Evolutionary conservation across 1,140 invertebrate genomes (phyloP), one percentile per base, ranked within the genome.

Genomic region (Drosophila albomicans): DNA sequence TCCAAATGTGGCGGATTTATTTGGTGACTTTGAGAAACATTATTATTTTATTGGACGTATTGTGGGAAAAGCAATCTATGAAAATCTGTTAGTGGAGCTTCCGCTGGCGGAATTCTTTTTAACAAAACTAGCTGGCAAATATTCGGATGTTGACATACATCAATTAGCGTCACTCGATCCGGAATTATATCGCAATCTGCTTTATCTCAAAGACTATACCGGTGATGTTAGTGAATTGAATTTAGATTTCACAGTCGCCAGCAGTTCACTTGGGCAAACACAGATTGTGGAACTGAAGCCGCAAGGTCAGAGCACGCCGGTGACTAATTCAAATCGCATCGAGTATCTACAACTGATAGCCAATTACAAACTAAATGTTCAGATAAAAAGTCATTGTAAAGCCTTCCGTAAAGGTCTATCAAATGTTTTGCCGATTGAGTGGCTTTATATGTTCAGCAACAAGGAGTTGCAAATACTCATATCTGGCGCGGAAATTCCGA

Each of bases 341-440:
- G 98, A 99, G 92, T 99, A 99, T 91, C 98, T 99, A 81, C 98
- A 99, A 92, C 93, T 99, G 62, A 96, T 99, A 93, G 98, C 98
- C 1, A 98, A 99, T 94, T 99, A 98, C 82, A 99, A 99, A 93
- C 93, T 99, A 16, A 99, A 99, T 92, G 94, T 96, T 86, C 98
- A 99, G 94, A 98, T 99, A 68, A 94, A 96, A 51, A 94, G 95
- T 1, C 98, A 99, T 76, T 98, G 97, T 82, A 94, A 94, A 62
- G 97, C 97, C 20, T 98, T 98, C 89, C 96, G 97, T 77, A 95
- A 96, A 93, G 95, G 99, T 1, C 94, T 99, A 43, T 96, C 96
- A 16, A 97, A 97, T 88, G 97, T 99, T 1, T 95, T 99, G 38
- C 96, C 97, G 6, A 93, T 98, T 10, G 96, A 98, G 70, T 99